Evolutionary conservation across 1,140 invertebrate species (phyloP), one percentile per base, ranked within the genome.

Genomic region (Lerema accius): DNA sequence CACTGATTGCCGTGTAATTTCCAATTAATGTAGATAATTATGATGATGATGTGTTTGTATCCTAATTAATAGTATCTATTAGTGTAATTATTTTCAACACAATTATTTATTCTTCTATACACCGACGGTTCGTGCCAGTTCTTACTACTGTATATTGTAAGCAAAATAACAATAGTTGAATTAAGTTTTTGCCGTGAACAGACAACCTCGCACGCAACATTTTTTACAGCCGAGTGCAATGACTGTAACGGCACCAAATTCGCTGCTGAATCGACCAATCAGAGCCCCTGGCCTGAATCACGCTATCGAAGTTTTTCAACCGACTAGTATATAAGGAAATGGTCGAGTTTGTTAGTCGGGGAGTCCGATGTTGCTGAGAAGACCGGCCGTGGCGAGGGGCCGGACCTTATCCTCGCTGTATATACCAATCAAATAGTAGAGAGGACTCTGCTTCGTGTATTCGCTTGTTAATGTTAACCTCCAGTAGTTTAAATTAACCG

Each of bases 401-500:
- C 86, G 86, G 86, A 85, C 84, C 72, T 17, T 76, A 82, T 79
- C 86, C 82, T 80, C 86, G 84, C 84, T 76, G 62, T 81, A 75
- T 74, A 62, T 74, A 69, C 76, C 59, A 71, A 76, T 71, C 63
- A 77, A 76, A 69, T 61, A 74, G 86, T 87, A 85, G 84, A 89
- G 83, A 26, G 83, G 86, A 78, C 80, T 86, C 84, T 89, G 84
- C 86, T 87, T 89, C 86, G 86, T 89, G 80, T 87, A 89, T 86
- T 64, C 72, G 76, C 64, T 87, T 89, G 84, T 89, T 87, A 86
- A 89, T 87, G 70, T 87, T 89, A 85, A 86, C 78, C 78, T 85
- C 77, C 64, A 67, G 74, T 81, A 81, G 80, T 78, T 77, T 89
- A 89, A 86, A 80, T 86, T 86, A 86, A 86, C 84, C 85, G 80